Percentiles rank a stretch among this genome's conserved stretches.
Conservation (phyloP, 2,797 vertebrate genomes). For the Valencia hispanica region DNA sequence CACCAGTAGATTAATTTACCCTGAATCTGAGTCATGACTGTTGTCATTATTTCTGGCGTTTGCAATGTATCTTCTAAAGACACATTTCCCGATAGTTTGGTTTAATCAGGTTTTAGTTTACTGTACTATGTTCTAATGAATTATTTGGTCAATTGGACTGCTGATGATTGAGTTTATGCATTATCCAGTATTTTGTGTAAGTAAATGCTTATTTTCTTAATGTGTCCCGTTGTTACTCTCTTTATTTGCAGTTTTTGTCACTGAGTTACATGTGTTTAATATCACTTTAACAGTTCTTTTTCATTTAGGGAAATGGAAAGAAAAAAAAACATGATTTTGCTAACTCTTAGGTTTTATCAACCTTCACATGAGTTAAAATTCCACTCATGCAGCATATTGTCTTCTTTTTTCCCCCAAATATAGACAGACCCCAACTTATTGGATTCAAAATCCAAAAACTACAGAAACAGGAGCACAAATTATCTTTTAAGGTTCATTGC, state of each 20-base stretch:
- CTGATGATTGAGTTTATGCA: background rate
- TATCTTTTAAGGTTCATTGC: too few relatives aligned
- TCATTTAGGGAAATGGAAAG: background rate
- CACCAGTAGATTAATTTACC: background rate
- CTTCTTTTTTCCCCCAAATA: too few relatives aligned
- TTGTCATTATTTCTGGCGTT: background rate
- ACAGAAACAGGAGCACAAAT: too few relatives aligned
- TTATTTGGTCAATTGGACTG: background rate
- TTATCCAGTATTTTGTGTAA: background rate
- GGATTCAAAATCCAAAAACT: too few relatives aligned
- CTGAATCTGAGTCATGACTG: background rate
- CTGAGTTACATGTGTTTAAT: background rate
- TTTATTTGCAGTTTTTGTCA: background rate
- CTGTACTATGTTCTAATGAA: background rate
- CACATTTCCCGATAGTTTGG: background rate
- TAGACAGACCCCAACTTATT: too few relatives aligned
- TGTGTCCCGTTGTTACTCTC: background rate
- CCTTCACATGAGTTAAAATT: background rate
- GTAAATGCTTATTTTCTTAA: conserved; percentile 7
- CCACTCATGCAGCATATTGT: too few relatives aligned
- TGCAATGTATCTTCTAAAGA: background rate
- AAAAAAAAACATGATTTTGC: background rate
- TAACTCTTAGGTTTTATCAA: background rate
- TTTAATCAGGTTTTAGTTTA: background rate
- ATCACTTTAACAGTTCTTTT: background rate